Percentiles rank a stretch among this genome's conserved stretches.
These are phyloP conservation scores for Cyanoramphus novaezelandiae DNA, from an alignment of 2,113 vertebrate species.

Conservation along the genomic window DNA sequence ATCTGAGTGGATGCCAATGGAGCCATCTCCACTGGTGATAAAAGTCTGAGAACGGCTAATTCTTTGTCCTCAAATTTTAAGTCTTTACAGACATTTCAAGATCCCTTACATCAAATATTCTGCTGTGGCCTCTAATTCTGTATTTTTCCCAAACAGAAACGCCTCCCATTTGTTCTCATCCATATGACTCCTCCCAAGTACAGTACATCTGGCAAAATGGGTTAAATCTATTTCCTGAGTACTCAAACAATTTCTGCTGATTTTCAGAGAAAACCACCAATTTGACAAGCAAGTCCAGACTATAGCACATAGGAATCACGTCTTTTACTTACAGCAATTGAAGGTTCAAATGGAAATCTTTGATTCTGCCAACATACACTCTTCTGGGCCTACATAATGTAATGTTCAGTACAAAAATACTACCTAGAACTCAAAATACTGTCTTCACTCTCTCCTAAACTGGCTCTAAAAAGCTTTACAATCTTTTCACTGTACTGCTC, in stretches of 20 bases:
- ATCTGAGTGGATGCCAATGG: background rate
- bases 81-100: background rate
- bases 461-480: background rate
- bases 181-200: background rate
- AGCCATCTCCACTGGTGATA: background rate
- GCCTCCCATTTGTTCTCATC: background rate
- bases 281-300: background rate
- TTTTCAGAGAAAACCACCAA: background rate
- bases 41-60: background rate
- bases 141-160: background rate
- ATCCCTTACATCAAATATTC: background rate
- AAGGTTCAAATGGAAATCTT: background rate
- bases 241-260: background rate
- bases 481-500: background rate
- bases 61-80: background rate
- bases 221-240: background rate
- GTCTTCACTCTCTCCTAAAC: background rate
- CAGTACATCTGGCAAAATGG: background rate
- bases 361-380: background rate
- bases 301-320: background rate
- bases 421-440: background rate
- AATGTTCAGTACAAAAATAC: background rate
- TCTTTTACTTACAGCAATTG: background rate
- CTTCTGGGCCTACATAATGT: background rate
- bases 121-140: background rate